These are phyloP conservation scores for Pycnomerus fuliginosus DNA, from an alignment of 2,888 invertebrate genomes.

Conservation along the genomic window DNA sequence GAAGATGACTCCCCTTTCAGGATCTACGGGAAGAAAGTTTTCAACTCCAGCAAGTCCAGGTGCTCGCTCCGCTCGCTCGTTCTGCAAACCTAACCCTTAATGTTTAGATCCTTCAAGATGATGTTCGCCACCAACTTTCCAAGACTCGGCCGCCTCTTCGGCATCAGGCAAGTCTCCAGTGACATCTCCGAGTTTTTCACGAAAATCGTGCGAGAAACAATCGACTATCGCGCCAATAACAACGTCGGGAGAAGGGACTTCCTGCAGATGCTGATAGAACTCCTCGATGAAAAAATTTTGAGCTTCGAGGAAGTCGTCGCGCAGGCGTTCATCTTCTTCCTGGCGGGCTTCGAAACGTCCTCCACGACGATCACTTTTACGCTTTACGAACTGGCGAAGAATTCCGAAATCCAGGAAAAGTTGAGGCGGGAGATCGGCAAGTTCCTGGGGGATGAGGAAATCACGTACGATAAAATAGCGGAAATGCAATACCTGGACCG, in stretches of 20 bases:
- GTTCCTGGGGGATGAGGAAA: slow-evolving; percentile 17
- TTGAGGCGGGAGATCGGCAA: slow-evolving; percentile 18
- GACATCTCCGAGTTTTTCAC: slow-evolving; percentile 51
- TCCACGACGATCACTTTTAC: slow-evolving; percentile 28
- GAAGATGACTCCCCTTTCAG: slow-evolving; percentile 48
- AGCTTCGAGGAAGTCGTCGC: slow-evolving; percentile 23
- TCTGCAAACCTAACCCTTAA: too few species aligned
- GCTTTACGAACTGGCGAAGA: slow-evolving; percentile 22
- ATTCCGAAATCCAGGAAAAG: slow-evolving; percentile 22
- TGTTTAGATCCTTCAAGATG: too few species aligned
- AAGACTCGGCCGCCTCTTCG: slow-evolving; percentile 23
- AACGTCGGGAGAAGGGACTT: slow-evolving; percentile 56
- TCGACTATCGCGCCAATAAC: slow-evolving; percentile 51
- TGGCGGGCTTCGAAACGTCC: slow-evolving; percentile 28
- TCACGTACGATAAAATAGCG: slow-evolving; percentile 23
- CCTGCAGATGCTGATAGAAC: slow-evolving; percentile 53
- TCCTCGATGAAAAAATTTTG: slow-evolving; percentile 8
- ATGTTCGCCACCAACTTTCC: slow-evolving; percentile 19
- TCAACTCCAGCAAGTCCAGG: slow-evolving; percentile 3
- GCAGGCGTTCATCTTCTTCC: slow-evolving; percentile 26
- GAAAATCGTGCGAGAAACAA: slow-evolving; percentile 48
- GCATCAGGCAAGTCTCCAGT: slow-evolving; percentile 26
- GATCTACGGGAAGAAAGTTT: slow-evolving; percentile 21
- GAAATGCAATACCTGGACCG: slow-evolving; percentile 25
- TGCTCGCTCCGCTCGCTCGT: slow-evolving; percentile 5